Percentiles rank a stretch among this genome's conserved stretches.
Conservation (phyloP, 2,113 vertebrate species). For the Diadophis punctatus region DNA sequence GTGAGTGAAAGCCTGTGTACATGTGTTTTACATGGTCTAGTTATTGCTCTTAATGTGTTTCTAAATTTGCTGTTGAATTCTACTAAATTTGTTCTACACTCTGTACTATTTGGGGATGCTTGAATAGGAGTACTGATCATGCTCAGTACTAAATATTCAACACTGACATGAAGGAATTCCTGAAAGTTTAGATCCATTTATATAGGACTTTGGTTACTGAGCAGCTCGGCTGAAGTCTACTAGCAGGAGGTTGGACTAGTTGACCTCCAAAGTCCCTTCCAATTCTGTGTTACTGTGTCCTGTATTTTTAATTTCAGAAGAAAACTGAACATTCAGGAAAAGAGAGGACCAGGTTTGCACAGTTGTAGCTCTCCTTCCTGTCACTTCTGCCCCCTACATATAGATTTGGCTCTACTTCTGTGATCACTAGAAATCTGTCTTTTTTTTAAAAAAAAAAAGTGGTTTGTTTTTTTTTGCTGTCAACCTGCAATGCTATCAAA, state of each 20-base stretch:
- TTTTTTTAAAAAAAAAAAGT: background rate
- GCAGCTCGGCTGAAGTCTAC: background rate
- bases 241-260: background rate
- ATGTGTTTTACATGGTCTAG: background rate
- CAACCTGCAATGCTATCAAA: background rate
- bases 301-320: background rate
- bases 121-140: background rate
- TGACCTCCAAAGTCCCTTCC: background rate
- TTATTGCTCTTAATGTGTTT: background rate
- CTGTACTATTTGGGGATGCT: background rate
- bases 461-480: background rate
- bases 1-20: background rate
- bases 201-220: background rate
- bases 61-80: background rate
- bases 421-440: background rate
- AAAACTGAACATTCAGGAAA: background rate
- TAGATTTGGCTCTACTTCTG: background rate
- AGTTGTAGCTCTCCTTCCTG: background rate
- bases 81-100: background rate
- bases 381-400: background rate
- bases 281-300: background rate
- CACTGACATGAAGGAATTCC: background rate
- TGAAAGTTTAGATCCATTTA: background rate
- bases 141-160: background rate
- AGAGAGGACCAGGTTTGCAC: background rate